A percentile compares a stretch with the other conserved stretches of the same genome.
phyloP scores from a whole-genome alignment of 2,113 vertebrate genomes.

The Channa argus region DNA sequence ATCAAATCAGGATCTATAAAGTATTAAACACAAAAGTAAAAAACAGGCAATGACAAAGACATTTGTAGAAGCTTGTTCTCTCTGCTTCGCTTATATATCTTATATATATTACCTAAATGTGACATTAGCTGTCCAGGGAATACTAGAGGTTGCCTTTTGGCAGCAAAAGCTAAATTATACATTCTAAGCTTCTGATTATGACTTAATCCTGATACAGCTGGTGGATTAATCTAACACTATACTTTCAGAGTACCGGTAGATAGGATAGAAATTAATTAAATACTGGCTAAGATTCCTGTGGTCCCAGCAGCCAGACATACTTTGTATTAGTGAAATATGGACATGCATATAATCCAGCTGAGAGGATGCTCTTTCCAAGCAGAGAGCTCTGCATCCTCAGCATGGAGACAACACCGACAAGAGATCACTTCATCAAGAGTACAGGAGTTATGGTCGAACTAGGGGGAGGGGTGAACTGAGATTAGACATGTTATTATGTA shows the following conservation, averaged over 20 bases:
- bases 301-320: conserved; percentile 39
- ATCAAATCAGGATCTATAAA: too few relatives aligned
- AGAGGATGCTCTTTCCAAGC: conserved; percentile 65
- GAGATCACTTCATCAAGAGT: conserved; percentile 59
- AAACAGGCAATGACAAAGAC: neutral
- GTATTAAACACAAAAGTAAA: too few relatives aligned
- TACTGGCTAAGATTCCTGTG: conserved; percentile 68
- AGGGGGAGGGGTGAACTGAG: conserved; percentile 64
- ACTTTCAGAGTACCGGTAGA: conserved; percentile 65
- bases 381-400: conserved; percentile 35
- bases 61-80: neutral
- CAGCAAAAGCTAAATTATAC: conserved; percentile 66
- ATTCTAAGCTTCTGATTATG: conserved; percentile 75
- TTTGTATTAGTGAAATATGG: conserved; percentile 69
- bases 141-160: conserved; percentile 70
- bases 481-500: conserved; percentile 81
- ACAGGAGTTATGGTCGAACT: conserved; percentile 48
- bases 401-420: conserved; percentile 48
- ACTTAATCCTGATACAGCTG: conserved; percentile 78
- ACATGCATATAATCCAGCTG: conserved; percentile 72
- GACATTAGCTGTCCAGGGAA: conserved; percentile 66
- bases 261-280: conserved; percentile 74
- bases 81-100: conserved; percentile 7
- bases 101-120: neutral
- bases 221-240: conserved; percentile 72